phyloP scores from a whole-genome alignment of 2,797 vertebrate species.

The Pristis pectinata region DNA sequence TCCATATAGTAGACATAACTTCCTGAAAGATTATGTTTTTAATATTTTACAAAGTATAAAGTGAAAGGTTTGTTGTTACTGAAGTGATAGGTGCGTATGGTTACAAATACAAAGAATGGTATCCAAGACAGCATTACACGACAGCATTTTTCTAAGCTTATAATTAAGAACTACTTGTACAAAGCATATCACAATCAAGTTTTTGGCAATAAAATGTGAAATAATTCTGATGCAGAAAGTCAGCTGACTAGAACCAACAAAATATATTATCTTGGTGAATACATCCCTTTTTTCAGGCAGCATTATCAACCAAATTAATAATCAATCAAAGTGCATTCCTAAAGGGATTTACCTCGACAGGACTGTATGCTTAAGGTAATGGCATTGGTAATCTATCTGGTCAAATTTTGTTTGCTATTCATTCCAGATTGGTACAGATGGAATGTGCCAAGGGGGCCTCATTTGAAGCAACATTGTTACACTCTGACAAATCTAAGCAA shows the following conservation, averaged over 20 bases:
- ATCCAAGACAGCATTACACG: background rate
- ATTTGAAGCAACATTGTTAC: slow-evolving; percentile 54
- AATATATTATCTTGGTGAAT: background rate
- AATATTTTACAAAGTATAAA: background rate
- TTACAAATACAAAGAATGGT: background rate
- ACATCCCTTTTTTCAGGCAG: slow-evolving; percentile 48
- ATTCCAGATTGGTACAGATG: slow-evolving; percentile 40
- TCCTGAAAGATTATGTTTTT: background rate
- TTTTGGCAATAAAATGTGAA: background rate
- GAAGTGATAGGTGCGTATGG: too few relatives aligned
- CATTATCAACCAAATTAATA: slow-evolving; percentile 60
- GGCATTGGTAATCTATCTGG: slow-evolving; percentile 51
- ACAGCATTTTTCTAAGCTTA: too few relatives aligned
- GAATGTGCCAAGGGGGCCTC: slow-evolving; percentile 45
- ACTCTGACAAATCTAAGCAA: slow-evolving; percentile 50
- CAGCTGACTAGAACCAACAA: background rate
- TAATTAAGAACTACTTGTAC: background rate
- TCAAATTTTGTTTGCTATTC: slow-evolving; percentile 46
- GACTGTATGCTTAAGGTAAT: slow-evolving; percentile 54
- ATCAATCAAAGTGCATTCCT: slow-evolving; percentile 56
- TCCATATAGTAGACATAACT: background rate
- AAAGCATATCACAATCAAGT: background rate
- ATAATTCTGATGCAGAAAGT: background rate
- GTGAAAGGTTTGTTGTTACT: background rate
- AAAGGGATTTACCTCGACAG: slow-evolving; percentile 59